Percentiles rank a stretch among this genome's conserved stretches.
Conservation (phyloP, 2,797 vertebrate species). For the Eulemur rubriventer region DNA sequence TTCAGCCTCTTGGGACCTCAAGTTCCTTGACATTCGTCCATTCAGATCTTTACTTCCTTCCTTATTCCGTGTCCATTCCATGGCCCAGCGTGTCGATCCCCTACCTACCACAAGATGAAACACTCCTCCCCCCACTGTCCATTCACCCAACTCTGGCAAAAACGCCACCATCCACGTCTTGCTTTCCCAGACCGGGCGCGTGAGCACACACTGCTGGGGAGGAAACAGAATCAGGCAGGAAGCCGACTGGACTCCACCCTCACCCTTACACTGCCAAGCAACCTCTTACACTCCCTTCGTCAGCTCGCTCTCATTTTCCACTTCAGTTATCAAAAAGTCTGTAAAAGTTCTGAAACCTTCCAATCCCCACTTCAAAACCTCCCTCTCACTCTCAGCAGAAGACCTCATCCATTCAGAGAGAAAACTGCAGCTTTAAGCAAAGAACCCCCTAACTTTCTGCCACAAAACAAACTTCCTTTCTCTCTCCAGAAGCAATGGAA, state of each 20-base stretch:
- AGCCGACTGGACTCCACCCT: neutral
- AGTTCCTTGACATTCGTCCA: neutral
- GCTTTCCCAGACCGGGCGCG: neutral
- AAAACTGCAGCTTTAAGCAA: constrained; percentile 40
- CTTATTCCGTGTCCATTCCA: neutral
- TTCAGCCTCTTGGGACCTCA: neutral
- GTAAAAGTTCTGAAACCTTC: neutral
- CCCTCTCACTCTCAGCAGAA: neutral
- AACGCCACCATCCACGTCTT: neutral
- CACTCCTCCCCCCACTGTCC: neutral
- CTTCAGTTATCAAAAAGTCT: neutral
- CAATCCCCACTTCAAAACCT: neutral
- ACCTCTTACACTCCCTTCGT: neutral
- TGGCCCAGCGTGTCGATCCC: neutral
- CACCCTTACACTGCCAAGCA: neutral
- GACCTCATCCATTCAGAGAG: neutral
- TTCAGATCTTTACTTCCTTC: neutral
- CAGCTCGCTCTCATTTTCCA: neutral
- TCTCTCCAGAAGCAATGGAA: neutral
- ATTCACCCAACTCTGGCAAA: neutral
- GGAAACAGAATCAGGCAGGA: neutral
- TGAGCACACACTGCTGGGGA: neutral
- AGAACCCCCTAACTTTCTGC: neutral
- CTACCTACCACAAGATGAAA: neutral
- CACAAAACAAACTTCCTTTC: neutral